Percentiles rank a stretch among this genome's conserved stretches.
Conservation (phyloP, 1,140 invertebrate species). For the Nebria ingens region DNA sequence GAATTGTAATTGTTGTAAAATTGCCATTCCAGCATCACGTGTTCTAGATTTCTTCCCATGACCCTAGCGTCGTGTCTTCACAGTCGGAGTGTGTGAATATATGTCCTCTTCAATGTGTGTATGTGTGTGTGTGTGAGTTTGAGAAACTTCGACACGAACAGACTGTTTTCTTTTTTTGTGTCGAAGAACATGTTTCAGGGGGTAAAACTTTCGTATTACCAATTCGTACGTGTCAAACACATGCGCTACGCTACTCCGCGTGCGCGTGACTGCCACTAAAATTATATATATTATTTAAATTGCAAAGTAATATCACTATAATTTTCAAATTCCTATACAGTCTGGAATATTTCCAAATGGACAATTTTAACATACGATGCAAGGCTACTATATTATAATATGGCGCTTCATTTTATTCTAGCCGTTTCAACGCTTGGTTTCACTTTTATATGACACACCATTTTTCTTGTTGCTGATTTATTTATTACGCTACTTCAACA, state of each 20-base stretch:
- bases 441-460: too few species aligned
- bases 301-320: too few species aligned
- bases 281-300: too few species aligned
- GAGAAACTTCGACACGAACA: slow-evolving; percentile 2
- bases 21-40: background rate
- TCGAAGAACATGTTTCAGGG: background rate
- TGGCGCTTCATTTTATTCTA: too few species aligned
- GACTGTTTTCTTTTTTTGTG: background rate
- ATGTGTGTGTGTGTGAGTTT: background rate
- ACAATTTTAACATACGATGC: too few species aligned
- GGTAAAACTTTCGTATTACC: background rate
- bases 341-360: too few species aligned
- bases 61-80: background rate
- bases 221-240: slow-evolving; percentile 6
- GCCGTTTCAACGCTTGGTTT: too few species aligned
- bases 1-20: slow-evolving; percentile 7
- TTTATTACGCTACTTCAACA: too few species aligned
- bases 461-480: too few species aligned
- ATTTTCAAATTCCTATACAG: too few species aligned
- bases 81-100: background rate
- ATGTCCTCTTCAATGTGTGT: background rate
- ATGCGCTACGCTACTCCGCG: background rate
- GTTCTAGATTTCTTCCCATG: background rate
- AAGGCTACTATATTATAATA: too few species aligned
- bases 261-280: too few species aligned